Evolutionary conservation across 2,888 invertebrate species (phyloP), one percentile per base, ranked within the genome.

Genomic region (Epinotia bilunana): DNA sequence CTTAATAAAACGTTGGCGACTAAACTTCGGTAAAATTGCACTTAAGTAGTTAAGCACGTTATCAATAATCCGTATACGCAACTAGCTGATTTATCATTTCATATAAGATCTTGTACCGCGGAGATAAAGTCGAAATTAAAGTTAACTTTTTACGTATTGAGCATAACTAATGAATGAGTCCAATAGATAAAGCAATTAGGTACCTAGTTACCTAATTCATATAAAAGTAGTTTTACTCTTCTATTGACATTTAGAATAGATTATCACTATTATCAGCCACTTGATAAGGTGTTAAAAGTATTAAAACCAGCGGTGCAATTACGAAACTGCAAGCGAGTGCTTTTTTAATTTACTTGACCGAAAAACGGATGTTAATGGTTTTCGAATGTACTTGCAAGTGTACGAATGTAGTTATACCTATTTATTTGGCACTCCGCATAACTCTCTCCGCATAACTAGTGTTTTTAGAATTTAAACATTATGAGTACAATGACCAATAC

Each of bases 21-120:
- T n/a, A 69, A 46, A 74, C 57, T 63, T 62, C 57, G 49, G 33
- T 57, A 53, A 71, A 61, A 69, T 62, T 62, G 73, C 73, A 69
- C 57, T 69, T 74, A 74, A 57, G 57, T 28, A 28, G 33, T 39
- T 20, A 62, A 55, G 62, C 57, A 67, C 23, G 53, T 33, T 11
- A 57, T 33, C 62, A 73, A 43, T 69, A 57, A 43, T 57, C 49
- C 20, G 13, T 20, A 33, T 28, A 16, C 23, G 0, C 58, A 20
- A 68, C n/a, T 7, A 3, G 3, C 9, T 58, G 28, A 55, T 20
- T 20, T 20, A 57, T 3, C 55, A 55, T 67, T 53, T 9, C 16
- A 64, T 1, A 49, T 9, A n/a, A 11, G 16, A 64, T 28, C n/a
- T 28, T 28, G 28, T n/a, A 5, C 1, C 23, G 2, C 16, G 9